These are phyloP conservation scores for Papilio xuthus DNA, from an alignment of 1,140 invertebrate species.

Conservation along the genomic window DNA sequence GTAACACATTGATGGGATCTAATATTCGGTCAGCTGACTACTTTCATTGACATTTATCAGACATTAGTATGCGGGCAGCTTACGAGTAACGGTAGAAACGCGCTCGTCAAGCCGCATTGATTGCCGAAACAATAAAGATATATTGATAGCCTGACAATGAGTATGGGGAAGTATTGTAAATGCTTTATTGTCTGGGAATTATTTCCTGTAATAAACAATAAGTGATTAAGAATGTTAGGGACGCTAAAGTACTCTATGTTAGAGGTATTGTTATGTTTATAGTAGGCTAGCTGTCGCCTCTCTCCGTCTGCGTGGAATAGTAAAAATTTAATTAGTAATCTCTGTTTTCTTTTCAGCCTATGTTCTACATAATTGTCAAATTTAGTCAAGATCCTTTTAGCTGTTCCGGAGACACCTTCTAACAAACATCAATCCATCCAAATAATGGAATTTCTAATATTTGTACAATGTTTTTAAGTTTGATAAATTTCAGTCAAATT, in stretches of 20 bases:
- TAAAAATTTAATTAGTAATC: no score
- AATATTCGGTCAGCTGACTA: slow-evolving; percentile 34
- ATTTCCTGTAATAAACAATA: slow-evolving; percentile 31
- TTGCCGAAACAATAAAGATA: slow-evolving; percentile 48
- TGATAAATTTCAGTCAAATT: not conserved
- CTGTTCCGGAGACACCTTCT: no score
- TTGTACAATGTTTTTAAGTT: no score
- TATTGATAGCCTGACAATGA: slow-evolving; percentile 33
- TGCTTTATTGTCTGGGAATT: slow-evolving; percentile 22
- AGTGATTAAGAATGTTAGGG: slow-evolving; percentile 12
- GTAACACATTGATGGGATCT: slow-evolving; percentile 11
- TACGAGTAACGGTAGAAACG: slow-evolving; percentile 50
- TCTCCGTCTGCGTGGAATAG: no score
- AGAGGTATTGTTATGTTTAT: not conserved
- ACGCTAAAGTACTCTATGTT: not conserved
- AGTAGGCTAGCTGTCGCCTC: no score
- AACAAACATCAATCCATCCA: no score
- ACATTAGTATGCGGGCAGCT: slow-evolving; percentile 51
- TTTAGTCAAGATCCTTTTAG: no score
- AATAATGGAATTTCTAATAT: no score
- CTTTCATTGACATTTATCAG: slow-evolving; percentile 45
- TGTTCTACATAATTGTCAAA: no score
- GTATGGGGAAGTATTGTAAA: slow-evolving; percentile 11
- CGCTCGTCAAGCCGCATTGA: slow-evolving; percentile 31
- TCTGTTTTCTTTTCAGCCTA: no score